Base-by-base conservation (phyloP, 2,888 invertebrate genomes). In the Octodonta nipae region DNA sequence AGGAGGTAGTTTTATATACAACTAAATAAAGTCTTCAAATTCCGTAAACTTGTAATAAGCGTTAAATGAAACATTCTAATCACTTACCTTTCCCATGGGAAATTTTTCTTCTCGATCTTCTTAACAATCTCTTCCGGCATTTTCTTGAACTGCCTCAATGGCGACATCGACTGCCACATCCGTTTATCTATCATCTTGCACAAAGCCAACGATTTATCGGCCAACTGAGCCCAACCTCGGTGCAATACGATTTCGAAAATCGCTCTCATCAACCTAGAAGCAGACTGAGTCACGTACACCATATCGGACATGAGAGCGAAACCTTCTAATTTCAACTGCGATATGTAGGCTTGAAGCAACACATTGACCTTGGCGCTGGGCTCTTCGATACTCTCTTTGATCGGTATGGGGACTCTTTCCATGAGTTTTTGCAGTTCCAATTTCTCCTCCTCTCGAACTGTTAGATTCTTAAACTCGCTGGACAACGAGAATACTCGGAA, bases 121-220 rank as follows among this genome's bases (percentile, higher is more conserved):
- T 92, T 88, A 5, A 96, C 80, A 11, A 89, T 83, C 66, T 95
- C 95, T 54, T 91, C 92, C 0, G 91, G 96, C 76, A 95, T 92
- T 59, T 93, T 96, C 43, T 86, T 75, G 56, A 98, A 98, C 59
- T 99, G 98, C 8, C 98, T 65, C 8, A 98, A 66, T 2, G 98
- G 98, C 2, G 92, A 93, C 93, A 98, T 93, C 0, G 93, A 93
- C 60, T 96, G 95, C 98, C 98, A 99, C 93, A 96, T 95, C 16
- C 96, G 71, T 1, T 91, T 75, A 58, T 96, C 93, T 37, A 98
- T 91, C 96, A 98, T 98, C 64, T 99, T 99, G 64, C 95, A 95
- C 4, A 98, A 69, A 0, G 91, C 81, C 11, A 99, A 63, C 0
- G 92, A 82, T 59, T 96, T 98, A 57, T 96, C 95, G 1, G 93